These are phyloP conservation scores for Heliconius ismenius DNA, from an alignment of 2,888 invertebrate species.

Conservation along the genomic window DNA sequence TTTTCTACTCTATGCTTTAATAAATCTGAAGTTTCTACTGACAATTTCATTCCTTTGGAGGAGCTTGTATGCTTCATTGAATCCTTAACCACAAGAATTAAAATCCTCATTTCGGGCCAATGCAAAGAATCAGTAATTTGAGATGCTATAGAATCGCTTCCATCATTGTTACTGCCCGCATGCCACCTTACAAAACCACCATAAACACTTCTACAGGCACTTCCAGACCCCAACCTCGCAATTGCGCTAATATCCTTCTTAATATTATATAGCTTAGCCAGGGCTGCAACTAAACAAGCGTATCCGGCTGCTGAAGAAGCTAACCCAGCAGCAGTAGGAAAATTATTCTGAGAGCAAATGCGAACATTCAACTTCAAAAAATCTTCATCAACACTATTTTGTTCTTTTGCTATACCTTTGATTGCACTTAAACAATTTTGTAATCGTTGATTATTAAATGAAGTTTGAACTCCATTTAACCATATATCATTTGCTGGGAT, in stretches of 20 bases:
- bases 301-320: constrained; percentile 99
- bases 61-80: constrained; percentile 91
- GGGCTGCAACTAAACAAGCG: constrained; percentile 92
- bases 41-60: constrained; percentile 93
- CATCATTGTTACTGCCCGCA: constrained; percentile 84
- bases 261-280: constrained; percentile 89
- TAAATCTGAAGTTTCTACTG: constrained; percentile 90
- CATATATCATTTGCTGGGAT: constrained; percentile 91
- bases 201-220: constrained; percentile 96
- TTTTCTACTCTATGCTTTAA: constrained; percentile 87
- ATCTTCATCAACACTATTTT: constrained; percentile 65
- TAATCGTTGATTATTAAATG: constrained; percentile 87
- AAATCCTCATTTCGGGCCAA: constrained; percentile 95
- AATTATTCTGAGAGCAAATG: constrained; percentile 96
- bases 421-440: constrained; percentile 86
- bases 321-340: constrained; percentile 98
- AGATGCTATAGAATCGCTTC: constrained; percentile 88
- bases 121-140: constrained; percentile 87
- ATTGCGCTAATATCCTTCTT: constrained; percentile 87
- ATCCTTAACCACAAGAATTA: constrained; percentile 94
- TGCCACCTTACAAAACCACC: constrained; percentile 98
- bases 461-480: constrained; percentile 93
- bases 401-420: constrained; percentile 64
- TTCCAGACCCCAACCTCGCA: constrained; percentile 95
- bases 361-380: constrained; percentile 87